Conservation (phyloP, 2,888 invertebrate species). For the Rhagium mordax region DNA sequence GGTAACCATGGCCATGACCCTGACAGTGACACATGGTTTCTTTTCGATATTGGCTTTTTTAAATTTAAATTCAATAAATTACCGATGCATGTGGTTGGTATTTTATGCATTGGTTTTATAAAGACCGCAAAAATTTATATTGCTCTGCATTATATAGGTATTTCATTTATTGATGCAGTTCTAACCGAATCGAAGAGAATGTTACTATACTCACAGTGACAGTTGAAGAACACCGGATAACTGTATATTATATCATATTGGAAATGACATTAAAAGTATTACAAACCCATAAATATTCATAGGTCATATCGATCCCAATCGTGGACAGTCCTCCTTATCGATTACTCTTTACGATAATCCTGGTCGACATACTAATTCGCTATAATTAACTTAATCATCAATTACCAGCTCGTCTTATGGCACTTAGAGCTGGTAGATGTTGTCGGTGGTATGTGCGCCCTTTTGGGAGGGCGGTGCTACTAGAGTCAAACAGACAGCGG, state of each 20-base stretch:
- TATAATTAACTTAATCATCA: conserved; percentile 67
- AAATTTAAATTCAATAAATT: no score
- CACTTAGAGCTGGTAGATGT: conserved; percentile 57
- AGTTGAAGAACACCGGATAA: conserved; percentile 1
- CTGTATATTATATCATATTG: not conserved
- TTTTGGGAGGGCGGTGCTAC: conserved; percentile 64
- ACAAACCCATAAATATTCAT: conserved; percentile 45
- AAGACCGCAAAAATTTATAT: no score
- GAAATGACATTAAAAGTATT: conserved; percentile 39
- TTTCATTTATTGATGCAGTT: not conserved
- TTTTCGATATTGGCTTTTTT: no score
- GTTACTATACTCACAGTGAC: not conserved
- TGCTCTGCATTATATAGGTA: no score
- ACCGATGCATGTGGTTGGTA: no score
- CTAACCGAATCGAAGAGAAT: not conserved
- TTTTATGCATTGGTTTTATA: no score
- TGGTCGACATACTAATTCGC: conserved; percentile 65
- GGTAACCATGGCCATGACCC: no score
- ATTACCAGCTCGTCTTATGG: conserved; percentile 64
- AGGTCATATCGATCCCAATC: conserved; percentile 41
- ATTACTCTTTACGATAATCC: conserved; percentile 59
- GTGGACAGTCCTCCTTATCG: conserved; percentile 45
- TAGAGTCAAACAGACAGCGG: conserved; percentile 65
- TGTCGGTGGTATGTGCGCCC: conserved; percentile 63
- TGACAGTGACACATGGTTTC: no score